Conservation (phyloP, 2,888 invertebrate species). For the Ophion costatus region DNA sequence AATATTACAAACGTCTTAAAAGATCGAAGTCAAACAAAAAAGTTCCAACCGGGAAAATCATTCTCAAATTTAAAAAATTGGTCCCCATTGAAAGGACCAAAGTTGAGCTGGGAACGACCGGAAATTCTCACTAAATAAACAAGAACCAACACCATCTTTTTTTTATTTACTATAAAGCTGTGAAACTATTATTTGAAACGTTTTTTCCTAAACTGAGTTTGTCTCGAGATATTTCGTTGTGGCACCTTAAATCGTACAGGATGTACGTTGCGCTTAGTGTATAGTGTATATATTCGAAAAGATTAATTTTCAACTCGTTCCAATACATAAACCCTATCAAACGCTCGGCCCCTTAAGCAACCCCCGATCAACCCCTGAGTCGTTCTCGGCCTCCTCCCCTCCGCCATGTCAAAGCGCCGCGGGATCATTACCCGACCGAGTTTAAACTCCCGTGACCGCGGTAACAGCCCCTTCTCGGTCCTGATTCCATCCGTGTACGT, state of each 20-base stretch:
- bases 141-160: neutral
- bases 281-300: neutral
- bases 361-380: neutral
- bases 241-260: neutral
- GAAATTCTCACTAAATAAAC: neutral
- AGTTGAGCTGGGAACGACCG: no score
- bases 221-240: neutral
- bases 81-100: no score
- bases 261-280: no score
- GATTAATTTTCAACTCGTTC: neutral
- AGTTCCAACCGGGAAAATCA: no score
- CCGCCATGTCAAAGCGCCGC: constrained; percentile 21
- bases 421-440: constrained; percentile 56
- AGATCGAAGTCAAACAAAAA: no score
- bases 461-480: neutral
- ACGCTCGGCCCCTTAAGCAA: neutral
- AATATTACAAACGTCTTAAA: no score
- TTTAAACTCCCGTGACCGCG: constrained; percentile 30
- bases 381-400: neutral
- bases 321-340: neutral
- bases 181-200: neutral
- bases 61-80: no score
- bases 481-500: neutral
- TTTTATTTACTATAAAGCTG: neutral
- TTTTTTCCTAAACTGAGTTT: no score